A percentile compares a stretch with the other conserved stretches of the same genome.
Evolutionary conservation across 2,113 vertebrate species (phyloP).

Genomic region (Mola mola): DNA sequence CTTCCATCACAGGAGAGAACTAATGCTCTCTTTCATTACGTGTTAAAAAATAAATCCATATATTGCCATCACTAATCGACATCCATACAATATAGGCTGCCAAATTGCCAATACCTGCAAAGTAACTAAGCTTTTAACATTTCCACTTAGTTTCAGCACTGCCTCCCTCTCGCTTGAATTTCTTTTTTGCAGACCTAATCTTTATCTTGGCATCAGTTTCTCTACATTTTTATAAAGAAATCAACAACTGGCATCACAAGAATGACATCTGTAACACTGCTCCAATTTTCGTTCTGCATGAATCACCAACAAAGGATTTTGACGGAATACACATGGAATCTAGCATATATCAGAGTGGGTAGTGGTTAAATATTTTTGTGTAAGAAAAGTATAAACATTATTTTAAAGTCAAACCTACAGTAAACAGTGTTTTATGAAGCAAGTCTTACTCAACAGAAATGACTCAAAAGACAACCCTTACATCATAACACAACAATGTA

Average conservation of each 20-base stretch:
- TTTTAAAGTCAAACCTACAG: neutral
- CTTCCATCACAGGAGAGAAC: too few species aligned
- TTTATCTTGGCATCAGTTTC: constrained; percentile 9
- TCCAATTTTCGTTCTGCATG: constrained; percentile 10
- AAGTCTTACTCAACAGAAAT: constrained; percentile 13
- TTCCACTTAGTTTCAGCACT: neutral
- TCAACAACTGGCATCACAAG: constrained; percentile 20
- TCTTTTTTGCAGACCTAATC: neutral
- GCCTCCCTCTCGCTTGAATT: neutral
- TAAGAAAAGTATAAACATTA: constrained; percentile 9
- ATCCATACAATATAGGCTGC: too few species aligned
- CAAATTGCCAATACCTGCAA: neutral
- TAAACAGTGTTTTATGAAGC: constrained; percentile 11
- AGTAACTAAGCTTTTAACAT: constrained; percentile 57
- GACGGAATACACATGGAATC: constrained; percentile 35
- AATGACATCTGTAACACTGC: constrained; percentile 27
- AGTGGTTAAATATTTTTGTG: constrained; percentile 1
- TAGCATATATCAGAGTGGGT: constrained; percentile 4
- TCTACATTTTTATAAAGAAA: neutral
- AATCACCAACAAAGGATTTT: constrained; percentile 16
- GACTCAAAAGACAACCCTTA: constrained; percentile 20
- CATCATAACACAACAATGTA: constrained; percentile 46
- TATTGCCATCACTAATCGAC: too few species aligned
- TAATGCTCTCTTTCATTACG: too few species aligned
- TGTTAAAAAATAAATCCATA: too few species aligned